Conservation (phyloP, 2,888 invertebrate species). For the Trachelus stipa region DNA sequence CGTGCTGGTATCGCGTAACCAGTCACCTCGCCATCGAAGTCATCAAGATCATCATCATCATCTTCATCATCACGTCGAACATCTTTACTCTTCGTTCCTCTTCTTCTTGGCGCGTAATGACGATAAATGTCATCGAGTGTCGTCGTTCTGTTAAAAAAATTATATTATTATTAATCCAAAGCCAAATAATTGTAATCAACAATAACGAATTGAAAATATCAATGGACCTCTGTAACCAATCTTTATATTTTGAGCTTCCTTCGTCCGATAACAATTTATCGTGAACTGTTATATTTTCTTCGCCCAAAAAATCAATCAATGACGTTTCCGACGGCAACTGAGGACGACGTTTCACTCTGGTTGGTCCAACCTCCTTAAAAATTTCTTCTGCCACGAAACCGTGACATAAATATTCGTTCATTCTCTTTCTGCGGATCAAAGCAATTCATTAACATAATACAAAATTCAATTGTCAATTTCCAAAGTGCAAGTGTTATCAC, state of each 20-base stretch:
- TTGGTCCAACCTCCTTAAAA: constrained; percentile 71
- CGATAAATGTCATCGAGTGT: constrained; percentile 78
- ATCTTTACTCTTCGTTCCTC: constrained; percentile 50
- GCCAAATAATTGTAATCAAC: background rate
- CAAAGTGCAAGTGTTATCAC: constrained; percentile 60
- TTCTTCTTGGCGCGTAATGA: constrained; percentile 68
- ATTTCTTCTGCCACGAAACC: constrained; percentile 82
- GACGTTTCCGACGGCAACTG: constrained; percentile 61
- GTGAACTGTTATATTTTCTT: constrained; percentile 62
- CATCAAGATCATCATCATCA: constrained; percentile 64
- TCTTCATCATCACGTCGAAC: constrained; percentile 61
- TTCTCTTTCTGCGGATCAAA: constrained; percentile 72
- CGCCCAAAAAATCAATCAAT: constrained; percentile 42
- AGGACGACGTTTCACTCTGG: constrained; percentile 66
- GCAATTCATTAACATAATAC: background rate
- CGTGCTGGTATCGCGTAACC: constrained; percentile 67
- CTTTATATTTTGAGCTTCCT: constrained; percentile 79
- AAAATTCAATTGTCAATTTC: background rate
- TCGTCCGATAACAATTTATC: constrained; percentile 74
- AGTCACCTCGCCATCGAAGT: constrained; percentile 74
- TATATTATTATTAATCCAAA: background rate
- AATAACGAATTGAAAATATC: constrained; percentile 5
- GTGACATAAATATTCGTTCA: constrained; percentile 83
- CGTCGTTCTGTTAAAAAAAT: constrained; percentile 70
- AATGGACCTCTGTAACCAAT: constrained; percentile 79